phyloP scores from a whole-genome alignment of 2,113 vertebrate genomes.

The Cololabis saira region DNA sequence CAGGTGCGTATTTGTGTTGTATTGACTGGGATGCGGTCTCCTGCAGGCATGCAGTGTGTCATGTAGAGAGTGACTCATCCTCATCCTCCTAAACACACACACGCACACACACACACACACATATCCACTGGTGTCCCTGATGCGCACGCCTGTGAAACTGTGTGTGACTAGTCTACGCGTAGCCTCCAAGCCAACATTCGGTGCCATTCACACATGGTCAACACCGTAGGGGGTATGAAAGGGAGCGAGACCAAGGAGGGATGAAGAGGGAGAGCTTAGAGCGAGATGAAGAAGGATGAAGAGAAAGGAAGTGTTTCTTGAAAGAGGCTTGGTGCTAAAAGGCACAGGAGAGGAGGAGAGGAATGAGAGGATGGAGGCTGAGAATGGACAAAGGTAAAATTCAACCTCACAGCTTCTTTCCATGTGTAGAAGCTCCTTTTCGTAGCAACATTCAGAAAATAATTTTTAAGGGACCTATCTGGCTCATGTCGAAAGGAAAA shows the following conservation, averaged over 20 bases:
- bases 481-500: constrained; percentile 29
- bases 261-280: constrained; percentile 51
- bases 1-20: no score
- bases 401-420: constrained; percentile 66
- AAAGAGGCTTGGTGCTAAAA: constrained; percentile 63
- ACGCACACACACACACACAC: constrained; percentile 32
- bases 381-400: constrained; percentile 55
- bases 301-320: constrained; percentile 52
- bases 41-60: constrained; percentile 47
- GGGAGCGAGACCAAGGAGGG: constrained; percentile 32
- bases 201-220: constrained; percentile 70
- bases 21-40: constrained; percentile 65
- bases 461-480: constrained; percentile 56
- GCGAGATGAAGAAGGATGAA: constrained; percentile 54
- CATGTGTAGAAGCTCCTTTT: constrained; percentile 63
- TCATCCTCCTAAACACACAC: constrained; percentile 46
- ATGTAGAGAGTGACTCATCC: constrained; percentile 74
- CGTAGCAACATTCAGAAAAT: constrained; percentile 55
- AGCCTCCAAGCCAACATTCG: constrained; percentile 62
- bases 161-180: constrained; percentile 27
- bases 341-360: no score
- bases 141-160: neutral
- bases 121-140: constrained; percentile 8
- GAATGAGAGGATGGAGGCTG: constrained; percentile 57
- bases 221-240: constrained; percentile 51